Evolutionary conservation across 2,888 invertebrate species (phyloP), one percentile per base, ranked within the genome.

Genomic region (Erebia aethiops): DNA sequence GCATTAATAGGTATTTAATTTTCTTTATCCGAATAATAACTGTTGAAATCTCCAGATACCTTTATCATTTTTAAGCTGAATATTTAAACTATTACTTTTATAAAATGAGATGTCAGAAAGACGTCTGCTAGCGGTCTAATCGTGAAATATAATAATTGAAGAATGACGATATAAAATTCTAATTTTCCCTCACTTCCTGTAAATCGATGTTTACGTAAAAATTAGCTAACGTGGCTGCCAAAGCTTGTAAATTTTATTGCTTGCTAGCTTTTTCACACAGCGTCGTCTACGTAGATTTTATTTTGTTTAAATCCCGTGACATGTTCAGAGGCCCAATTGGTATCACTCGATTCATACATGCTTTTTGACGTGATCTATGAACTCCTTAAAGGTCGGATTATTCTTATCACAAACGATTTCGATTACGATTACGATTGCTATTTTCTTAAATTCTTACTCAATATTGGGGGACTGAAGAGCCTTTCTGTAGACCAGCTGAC

Each of bases 91-190:
- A 16, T 13, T 54, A 5, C 16, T 54, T 18, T 14, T 9, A 14
- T 54, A n/a, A 46, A 46, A 66, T 21, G 26, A 65, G 18, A 54
- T 54, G 56, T 51, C n/a, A 60, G n/a, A 49, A 51, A 67, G 9
- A 56, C 67, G 67, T 41, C 26, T 35, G 51, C 5, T 49, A 35
- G 7, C 35, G 35, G 1, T 35, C 35, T 35, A 16, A 5, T 41
- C 35, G 21, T 18, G 13, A 26, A 13, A 67, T 35, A 16, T 46
- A 35, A 51, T 11, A 51, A 51, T 11, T 49, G n/a, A 46, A 41
- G 16, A 56, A 49, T 62, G 49, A 14, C 21, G 60, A 16, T 43
- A 46, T 67, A 70, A 71, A 71, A 71, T 26, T 56, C 10, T 58
- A 49, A 71, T 57, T 52, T 67, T 71, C 21, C 9, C 56, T 2